These are phyloP conservation scores for Oryzias javanicus DNA, from an alignment of 2,113 vertebrate species.

Conservation along the genomic window DNA sequence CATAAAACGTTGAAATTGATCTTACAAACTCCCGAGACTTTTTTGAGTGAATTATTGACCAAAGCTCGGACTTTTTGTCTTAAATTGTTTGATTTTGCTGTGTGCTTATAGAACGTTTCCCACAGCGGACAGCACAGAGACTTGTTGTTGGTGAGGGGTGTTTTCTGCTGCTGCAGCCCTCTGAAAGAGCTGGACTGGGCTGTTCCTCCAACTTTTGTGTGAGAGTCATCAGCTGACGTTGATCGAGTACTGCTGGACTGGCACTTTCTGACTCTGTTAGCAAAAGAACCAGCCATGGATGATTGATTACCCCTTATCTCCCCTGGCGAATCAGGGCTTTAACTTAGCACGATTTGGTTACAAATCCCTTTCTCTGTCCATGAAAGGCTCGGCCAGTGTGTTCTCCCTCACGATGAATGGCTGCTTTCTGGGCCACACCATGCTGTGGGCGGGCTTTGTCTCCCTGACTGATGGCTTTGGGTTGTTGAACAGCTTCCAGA, in stretches of 20 bases:
- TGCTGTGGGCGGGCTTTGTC: conserved; percentile 61
- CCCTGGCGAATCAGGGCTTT: conserved; percentile 41
- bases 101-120: no score
- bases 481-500: conserved; percentile 61
- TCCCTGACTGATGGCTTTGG: conserved; percentile 60
- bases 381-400: conserved; percentile 52
- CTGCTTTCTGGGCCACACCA: conserved; percentile 43
- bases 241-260: conserved; percentile 8
- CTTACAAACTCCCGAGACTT: no score
- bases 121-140: neutral
- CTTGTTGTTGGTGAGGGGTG: conserved; percentile 6
- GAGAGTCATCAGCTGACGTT: conserved; percentile 46
- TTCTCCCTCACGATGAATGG: conserved; percentile 58
- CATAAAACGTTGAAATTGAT: no score
- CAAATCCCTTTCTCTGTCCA: conserved; percentile 45
- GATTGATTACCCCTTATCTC: conserved; percentile 61
- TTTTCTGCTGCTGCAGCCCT: conserved; percentile 30
- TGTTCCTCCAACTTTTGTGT: conserved; percentile 20
- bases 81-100: no score
- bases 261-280: conserved; percentile 41
- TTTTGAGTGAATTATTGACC: no score
- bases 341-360: conserved; percentile 50
- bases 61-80: no score
- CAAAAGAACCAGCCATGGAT: conserved; percentile 30
- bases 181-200: conserved; percentile 19